Conservation (phyloP, 1,140 invertebrate genomes). For the Drosophila orena region DNA sequence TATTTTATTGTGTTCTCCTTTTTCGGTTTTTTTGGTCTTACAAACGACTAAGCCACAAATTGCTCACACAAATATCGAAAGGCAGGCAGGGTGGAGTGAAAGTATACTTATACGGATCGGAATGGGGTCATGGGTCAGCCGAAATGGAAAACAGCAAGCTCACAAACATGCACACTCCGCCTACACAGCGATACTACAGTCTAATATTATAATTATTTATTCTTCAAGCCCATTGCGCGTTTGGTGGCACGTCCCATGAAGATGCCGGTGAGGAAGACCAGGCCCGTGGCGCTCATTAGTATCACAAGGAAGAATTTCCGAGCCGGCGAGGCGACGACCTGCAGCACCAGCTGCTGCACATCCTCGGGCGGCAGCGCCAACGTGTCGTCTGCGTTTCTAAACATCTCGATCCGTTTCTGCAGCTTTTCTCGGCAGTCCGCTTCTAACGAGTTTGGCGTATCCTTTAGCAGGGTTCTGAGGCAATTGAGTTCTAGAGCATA, state of each 20-base stretch:
- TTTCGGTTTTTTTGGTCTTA: constrained; percentile 68
- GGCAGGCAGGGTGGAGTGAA: constrained; percentile 21
- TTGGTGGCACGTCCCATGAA: constrained; percentile 92
- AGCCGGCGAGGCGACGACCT: constrained; percentile 90
- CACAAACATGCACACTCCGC: constrained; percentile 41
- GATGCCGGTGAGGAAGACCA: constrained; percentile 92
- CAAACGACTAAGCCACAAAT: constrained; percentile 76
- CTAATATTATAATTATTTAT: constrained; percentile 70
- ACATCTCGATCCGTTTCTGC: constrained; percentile 93
- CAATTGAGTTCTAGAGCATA: constrained; percentile 92
- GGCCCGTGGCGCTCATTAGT: constrained; percentile 89
- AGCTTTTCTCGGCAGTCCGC: constrained; percentile 92
- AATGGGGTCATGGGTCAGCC: constrained; percentile 33
- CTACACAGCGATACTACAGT: constrained; percentile 57
- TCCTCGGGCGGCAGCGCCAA: constrained; percentile 87
- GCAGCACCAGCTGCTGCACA: constrained; percentile 89
- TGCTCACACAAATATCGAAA: constrained; percentile 56
- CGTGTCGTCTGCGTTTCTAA: constrained; percentile 92
- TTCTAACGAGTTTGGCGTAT: constrained; percentile 89
- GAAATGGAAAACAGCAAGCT: constrained; percentile 52
- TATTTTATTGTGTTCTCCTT: constrained; percentile 21
- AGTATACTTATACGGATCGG: constrained; percentile 23
- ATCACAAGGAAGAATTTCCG: constrained; percentile 92
- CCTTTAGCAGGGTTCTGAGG: constrained; percentile 90
- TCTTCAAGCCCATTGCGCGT: constrained; percentile 89